Evolutionary conservation across 1,140 invertebrate genomes (phyloP).

Genomic region (Lasioglossum albipes): DNA sequence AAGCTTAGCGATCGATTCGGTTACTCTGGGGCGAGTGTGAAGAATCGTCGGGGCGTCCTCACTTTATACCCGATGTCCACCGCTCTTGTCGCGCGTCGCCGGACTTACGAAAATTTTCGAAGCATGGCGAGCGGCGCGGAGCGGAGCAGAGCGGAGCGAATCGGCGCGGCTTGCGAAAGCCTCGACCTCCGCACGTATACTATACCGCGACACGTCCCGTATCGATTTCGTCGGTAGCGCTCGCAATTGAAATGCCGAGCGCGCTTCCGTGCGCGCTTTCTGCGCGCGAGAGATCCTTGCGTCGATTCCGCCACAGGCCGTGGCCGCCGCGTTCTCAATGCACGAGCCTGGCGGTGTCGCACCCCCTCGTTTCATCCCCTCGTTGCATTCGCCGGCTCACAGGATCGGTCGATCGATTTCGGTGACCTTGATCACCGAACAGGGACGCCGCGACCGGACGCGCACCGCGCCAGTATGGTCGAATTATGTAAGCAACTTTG

Average conservation of each 20-base stretch:
- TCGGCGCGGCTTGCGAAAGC: slow-evolving; percentile 59
- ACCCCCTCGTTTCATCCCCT: too few species aligned
- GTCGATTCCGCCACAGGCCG: not conserved
- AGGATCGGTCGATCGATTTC: slow-evolving; percentile 28
- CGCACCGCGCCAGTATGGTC: not conserved
- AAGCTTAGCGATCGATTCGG: slow-evolving; percentile 8
- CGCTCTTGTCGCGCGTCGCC: slow-evolving; percentile 9
- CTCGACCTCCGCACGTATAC: not conserved
- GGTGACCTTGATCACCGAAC: slow-evolving; percentile 31
- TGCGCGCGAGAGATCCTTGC: not conserved
- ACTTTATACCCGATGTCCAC: slow-evolving; percentile 64
- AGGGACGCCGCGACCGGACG: slow-evolving; percentile 20
- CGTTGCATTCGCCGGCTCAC: too few species aligned
- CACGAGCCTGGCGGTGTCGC: not conserved
- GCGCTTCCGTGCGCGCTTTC: slow-evolving; percentile 1
- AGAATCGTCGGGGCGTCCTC: slow-evolving; percentile 19
- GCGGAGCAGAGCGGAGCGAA: not conserved
- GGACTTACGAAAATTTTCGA: slow-evolving; percentile 32
- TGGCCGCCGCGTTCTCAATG: not conserved
- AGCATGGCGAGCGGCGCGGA: not conserved
- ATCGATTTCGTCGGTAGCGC: slow-evolving; percentile 21
- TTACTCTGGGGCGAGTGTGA: slow-evolving; percentile 59
- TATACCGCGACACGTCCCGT: not conserved
- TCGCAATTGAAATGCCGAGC: slow-evolving; percentile 34
- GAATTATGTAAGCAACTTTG: slow-evolving; percentile 50